Evolutionary conservation across 2,888 invertebrate genomes (phyloP).

Genomic region (Acheta domesticus): DNA sequence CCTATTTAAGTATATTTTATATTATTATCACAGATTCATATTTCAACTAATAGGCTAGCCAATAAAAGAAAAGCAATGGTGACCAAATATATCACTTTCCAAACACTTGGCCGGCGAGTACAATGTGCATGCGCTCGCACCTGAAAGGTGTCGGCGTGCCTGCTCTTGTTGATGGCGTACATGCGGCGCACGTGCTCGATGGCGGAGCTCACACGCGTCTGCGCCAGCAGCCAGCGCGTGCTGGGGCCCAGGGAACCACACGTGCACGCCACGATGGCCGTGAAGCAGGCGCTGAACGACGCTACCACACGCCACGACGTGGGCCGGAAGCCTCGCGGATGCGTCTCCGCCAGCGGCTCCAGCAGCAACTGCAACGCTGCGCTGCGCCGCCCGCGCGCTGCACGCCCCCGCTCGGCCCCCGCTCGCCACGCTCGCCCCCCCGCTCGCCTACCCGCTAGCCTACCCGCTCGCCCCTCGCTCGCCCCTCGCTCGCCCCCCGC

Average conservation of each 20-base stretch:
- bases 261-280: background rate
- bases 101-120: too few relatives aligned
- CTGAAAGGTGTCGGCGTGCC: background rate
- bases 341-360: background rate
- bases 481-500: too few relatives aligned
- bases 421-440: background rate
- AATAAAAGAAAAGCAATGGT: too few relatives aligned
- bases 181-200: background rate
- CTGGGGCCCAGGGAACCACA: background rate
- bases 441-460: too few relatives aligned
- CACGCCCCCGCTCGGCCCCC: background rate
- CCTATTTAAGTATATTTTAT: too few relatives aligned
- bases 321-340: background rate
- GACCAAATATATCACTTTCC: too few relatives aligned
- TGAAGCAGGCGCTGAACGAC: background rate
- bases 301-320: background rate
- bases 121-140: background rate
- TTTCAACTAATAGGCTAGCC: too few relatives aligned
- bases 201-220: background rate
- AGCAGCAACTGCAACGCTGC: background rate
- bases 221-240: background rate
- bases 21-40: too few relatives aligned
- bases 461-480: too few relatives aligned
- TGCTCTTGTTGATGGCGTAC: slow-evolving; percentile 6
- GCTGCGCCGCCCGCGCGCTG: background rate